Conservation (phyloP, 1,140 invertebrate genomes). For the Drosophila lini region DNA sequence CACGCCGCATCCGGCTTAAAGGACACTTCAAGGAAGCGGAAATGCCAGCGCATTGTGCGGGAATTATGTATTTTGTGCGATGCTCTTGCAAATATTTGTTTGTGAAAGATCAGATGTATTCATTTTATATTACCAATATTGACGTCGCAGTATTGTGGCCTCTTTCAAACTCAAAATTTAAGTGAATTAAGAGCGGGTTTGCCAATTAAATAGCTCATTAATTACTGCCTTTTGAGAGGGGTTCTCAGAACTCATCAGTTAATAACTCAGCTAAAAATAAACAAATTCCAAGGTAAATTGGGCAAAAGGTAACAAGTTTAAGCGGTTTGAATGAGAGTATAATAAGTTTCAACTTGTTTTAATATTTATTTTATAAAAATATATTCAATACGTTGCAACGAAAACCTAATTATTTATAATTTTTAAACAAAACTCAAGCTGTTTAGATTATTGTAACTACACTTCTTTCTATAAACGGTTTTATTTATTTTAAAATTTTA, state of each 20-base stretch:
- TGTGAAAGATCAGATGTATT: conserved; percentile 9
- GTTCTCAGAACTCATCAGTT: neutral
- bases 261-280: neutral
- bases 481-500: neutral
- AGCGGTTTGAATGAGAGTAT: neutral
- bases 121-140: neutral
- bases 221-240: neutral
- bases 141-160: neutral
- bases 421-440: neutral
- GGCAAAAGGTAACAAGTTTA: neutral
- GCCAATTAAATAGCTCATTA: conserved; percentile 12
- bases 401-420: neutral
- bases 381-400: neutral
- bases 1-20: conserved; percentile 17
- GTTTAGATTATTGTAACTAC: neutral
- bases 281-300: neutral
- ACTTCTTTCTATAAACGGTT: neutral
- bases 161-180: neutral
- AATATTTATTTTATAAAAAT: neutral
- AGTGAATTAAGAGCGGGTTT: neutral
- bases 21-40: conserved; percentile 28
- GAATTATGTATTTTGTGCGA: conserved; percentile 17
- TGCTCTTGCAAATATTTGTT: conserved; percentile 10
- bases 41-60: conserved; percentile 16
- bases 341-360: no score